Evolutionary conservation across 2,888 invertebrate genomes (phyloP), one percentile per base, ranked within the genome.

Genomic region (Clusia tigrina): DNA sequence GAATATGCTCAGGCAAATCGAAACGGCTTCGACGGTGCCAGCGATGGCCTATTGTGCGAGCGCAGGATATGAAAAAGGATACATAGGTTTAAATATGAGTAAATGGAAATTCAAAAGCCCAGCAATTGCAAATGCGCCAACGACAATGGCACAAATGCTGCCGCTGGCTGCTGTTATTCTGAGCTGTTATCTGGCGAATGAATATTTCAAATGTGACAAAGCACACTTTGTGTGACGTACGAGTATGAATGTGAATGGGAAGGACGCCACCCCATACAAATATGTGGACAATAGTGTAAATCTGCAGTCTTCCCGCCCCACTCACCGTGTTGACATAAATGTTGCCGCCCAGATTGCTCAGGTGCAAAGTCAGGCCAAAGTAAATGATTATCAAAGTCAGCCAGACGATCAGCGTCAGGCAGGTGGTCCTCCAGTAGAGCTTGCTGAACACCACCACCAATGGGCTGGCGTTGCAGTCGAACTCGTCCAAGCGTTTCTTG

Each of bases 361-460:
- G 85, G 78, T 93, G 92, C 56, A 93, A 83, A 55, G 91, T 87
- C n/a, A 93, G 83, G 1, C 92, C 93, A 70, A 92, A 93, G 80
- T 93, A 93, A 1, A 91, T 89, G 54, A 92, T 87, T 64, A 92
- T 91, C 78, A 91, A 88, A 25, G 89, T 86, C 78, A 91, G 89
- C 92, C 92, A 93, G 56, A 89, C 87, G 26, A 91, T 76, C 71
- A 90, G 88, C 22, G 91, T 85, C 62, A 91, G 87, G 22, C 90
- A 83, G 0, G 92, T 91, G 66, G 88, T 89, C 74, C 88, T 89
- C 69, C 89, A 83, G 73, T 91, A 87, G 65, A 83, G 81, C 37
- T 89, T 88, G 74, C 86, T 87, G 77, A 91, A 90, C 1, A 92
- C 86, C 77, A 91, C 89, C 32, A 86, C 70, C 1, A 91, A 85